Percentiles rank a stretch among this genome's conserved stretches.
Evolutionary conservation across 2,113 vertebrate genomes (phyloP).

Genomic region (Dromiciops gliroides): DNA sequence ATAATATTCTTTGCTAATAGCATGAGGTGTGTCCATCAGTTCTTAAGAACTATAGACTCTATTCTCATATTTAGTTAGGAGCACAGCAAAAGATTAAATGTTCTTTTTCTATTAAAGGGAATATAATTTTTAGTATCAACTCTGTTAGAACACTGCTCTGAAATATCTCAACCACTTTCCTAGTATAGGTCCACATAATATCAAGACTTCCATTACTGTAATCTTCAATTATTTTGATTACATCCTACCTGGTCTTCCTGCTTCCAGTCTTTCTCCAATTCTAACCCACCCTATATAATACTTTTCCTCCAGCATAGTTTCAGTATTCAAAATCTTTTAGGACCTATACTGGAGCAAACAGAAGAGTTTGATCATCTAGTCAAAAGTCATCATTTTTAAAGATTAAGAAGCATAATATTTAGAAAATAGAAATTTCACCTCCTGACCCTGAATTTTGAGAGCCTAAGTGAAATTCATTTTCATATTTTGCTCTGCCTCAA

Average conservation of each 20-base stretch:
- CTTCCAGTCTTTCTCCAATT: background rate
- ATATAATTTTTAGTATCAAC: background rate
- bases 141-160: background rate
- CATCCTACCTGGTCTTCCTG: background rate
- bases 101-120: background rate
- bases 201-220: background rate
- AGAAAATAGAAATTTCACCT: background rate
- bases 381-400: background rate
- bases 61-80: background rate
- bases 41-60: background rate
- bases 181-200: background rate
- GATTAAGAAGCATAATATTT: background rate
- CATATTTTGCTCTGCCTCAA: background rate
- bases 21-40: background rate
- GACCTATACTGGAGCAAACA: fast-evolving
- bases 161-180: background rate
- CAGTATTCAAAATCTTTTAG: background rate
- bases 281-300: background rate
- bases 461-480: no score
- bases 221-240: background rate
- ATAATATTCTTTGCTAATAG: background rate
- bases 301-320: background rate
- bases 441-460: background rate
- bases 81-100: background rate
- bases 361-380: background rate